Percentiles rank a stretch among this genome's conserved stretches.
phyloP scores from a whole-genome alignment of 2,888 invertebrate species.

The Cephus pulcher region DNA sequence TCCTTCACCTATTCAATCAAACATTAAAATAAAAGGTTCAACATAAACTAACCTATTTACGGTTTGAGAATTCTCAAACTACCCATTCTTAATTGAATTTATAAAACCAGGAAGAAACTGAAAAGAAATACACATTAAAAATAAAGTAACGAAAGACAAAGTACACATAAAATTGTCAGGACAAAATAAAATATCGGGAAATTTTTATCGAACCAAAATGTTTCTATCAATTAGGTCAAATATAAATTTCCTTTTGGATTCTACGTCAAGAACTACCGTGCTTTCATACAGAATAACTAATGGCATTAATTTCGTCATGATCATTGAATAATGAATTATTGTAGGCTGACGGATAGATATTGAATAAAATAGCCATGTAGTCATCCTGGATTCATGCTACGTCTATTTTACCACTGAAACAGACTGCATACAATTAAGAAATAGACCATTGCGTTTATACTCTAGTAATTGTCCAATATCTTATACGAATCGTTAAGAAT shows the following conservation, averaged over 20 bases:
- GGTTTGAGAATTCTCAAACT: conserved; percentile 44
- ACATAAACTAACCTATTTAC: conserved; percentile 50
- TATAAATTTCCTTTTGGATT: too few species aligned
- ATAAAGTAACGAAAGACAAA: conserved; percentile 15
- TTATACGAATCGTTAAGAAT: too few species aligned
- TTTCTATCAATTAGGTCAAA: too few species aligned
- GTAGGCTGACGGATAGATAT: too few species aligned
- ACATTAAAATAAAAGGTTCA: conserved; percentile 21
- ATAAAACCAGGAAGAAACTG: conserved; percentile 56
- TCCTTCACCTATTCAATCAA: conserved; percentile 28
- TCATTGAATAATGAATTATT: too few species aligned
- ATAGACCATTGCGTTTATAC: too few species aligned
- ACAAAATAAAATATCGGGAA: too few species aligned
- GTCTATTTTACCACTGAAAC: conserved; percentile 44
- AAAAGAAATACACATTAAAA: conserved; percentile 47
- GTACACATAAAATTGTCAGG: conserved; percentile 9
- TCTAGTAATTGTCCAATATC: too few species aligned
- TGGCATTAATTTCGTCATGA: too few species aligned
- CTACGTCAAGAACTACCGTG: too few species aligned
- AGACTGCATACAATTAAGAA: conserved; percentile 24
- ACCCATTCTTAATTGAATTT: conserved; percentile 36
- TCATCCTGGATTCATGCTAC: conserved; percentile 46
- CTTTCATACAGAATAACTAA: too few species aligned
- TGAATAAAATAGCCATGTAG: background rate
- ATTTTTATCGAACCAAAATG: too few species aligned